Conservation (phyloP, 2,888 invertebrate species). For the Hydroisotoma schaefferi region DNA sequence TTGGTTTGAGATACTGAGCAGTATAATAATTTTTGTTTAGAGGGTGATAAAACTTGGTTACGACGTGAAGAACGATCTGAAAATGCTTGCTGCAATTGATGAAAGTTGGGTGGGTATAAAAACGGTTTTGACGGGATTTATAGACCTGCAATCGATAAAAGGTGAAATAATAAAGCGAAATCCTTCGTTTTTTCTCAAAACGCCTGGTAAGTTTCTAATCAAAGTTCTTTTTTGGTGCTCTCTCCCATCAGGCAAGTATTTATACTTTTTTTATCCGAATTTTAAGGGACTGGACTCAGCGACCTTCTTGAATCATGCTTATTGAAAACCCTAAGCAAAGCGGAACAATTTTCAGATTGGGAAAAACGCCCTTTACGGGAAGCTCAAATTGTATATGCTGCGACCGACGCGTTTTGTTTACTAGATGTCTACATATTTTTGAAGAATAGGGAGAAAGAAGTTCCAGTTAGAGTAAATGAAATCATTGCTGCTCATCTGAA, state of each 20-base stretch:
- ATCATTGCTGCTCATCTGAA: slow-evolving; percentile 11
- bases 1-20: slow-evolving; percentile 1
- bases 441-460: slow-evolving; percentile 51
- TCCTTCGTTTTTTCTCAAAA: slow-evolving; percentile 21
- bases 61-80: slow-evolving; percentile 59
- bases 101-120: slow-evolving; percentile 56
- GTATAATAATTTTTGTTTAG: slow-evolving; percentile 16
- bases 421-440: slow-evolving; percentile 68
- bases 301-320: slow-evolving; percentile 68
- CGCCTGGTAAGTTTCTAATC: background rate
- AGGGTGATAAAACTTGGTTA: slow-evolving; percentile 54
- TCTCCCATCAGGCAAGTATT: background rate
- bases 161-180: slow-evolving; percentile 26
- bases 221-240: too few relatives aligned
- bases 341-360: slow-evolving; percentile 91
- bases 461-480: slow-evolving; percentile 13
- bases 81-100: slow-evolving; percentile 61
- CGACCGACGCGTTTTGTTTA: slow-evolving; percentile 82
- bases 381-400: slow-evolving; percentile 78
- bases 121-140: slow-evolving; percentile 20
- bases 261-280: background rate
- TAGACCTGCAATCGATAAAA: slow-evolving; percentile 38
- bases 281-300: slow-evolving; percentile 59
- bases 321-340: slow-evolving; percentile 73
- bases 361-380: slow-evolving; percentile 73